Base-by-base conservation (phyloP, 2,888 invertebrate genomes). In the Phragmatobia fuliginosa region DNA sequence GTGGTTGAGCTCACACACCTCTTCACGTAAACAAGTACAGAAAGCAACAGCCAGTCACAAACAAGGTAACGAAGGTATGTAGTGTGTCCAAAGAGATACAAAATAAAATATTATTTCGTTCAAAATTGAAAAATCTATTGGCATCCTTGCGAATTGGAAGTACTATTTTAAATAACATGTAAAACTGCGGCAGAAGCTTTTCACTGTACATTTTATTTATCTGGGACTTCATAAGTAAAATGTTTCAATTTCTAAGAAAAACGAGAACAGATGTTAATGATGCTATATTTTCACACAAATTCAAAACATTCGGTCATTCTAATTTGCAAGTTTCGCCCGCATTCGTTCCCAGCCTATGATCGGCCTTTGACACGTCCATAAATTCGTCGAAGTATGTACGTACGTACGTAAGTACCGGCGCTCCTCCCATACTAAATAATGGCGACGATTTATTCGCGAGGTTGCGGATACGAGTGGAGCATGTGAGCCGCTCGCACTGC, bases 371-470 rank as follows among this genome's bases (percentile, higher is more conserved):
- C 91, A 89, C 85, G 87, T 88, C 83, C 76, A 91, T 91, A 90
- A 91, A 91, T 92, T 91, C 89, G 85, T 85, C 81, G 90, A 88
- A 89, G 88, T 88, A 86, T 80, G 83, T 85, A 84, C 84, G 83
- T 83, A 87, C 77, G 86, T 87, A 89, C 87, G 88, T 90, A 90
- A 90, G 89, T 89, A 88, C 86, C 78, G 82, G 83, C 87, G 89
- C 86, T 88, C 87, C 88, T 88, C 87, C 87, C 91, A 92, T 92
- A 92, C 90, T 91, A 92, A 93, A 91, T 91, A 92, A 92, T 88
- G 89, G 83, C 84, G 83, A 85, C 87, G 90, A 91, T 91, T 91
- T 92, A 92, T 92, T 92, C 87, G 90, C 90, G 85, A 85, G 83
- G 87, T 85, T 87, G 90, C 88, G 90, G 90, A 91, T 90, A 90